A percentile compares a stretch with the other conserved stretches of the same genome.
These are phyloP conservation scores for Motacilla alba DNA, from an alignment of 2,113 vertebrate species.

Conservation along the genomic window DNA sequence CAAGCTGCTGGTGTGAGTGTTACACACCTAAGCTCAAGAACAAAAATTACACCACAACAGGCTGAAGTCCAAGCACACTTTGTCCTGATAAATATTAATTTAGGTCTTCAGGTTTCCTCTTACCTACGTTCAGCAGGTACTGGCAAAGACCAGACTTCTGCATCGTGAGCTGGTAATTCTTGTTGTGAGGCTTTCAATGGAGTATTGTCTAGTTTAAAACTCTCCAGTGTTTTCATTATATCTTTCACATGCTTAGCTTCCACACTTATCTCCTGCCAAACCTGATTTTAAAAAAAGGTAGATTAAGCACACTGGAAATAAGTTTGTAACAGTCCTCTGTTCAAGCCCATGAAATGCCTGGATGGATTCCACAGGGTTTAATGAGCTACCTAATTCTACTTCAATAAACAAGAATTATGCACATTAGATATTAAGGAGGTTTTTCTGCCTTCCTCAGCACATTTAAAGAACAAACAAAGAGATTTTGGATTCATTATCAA, in stretches of 20 bases:
- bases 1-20: background rate
- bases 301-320: background rate
- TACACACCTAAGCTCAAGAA: background rate
- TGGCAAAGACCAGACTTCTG: constrained; percentile 86
- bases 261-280: constrained; percentile 93
- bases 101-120: constrained; percentile 28
- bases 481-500: background rate
- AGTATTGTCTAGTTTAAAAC: constrained; percentile 85
- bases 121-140: constrained; percentile 89
- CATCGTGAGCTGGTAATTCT: constrained; percentile 79
- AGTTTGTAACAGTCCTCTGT: background rate
- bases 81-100: background rate
- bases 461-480: background rate
- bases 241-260: constrained; percentile 92
- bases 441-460: background rate
- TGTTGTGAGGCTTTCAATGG: constrained; percentile 83
- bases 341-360: background rate
- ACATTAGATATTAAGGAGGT: background rate
- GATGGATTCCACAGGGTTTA: background rate
- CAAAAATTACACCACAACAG: background rate
- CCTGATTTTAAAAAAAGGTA: constrained; percentile 59
- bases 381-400: background rate
- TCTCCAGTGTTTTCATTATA: constrained; percentile 91
- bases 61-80: background rate
- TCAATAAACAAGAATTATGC: background rate